Percentiles rank a stretch among this genome's conserved stretches.
phyloP scores from a whole-genome alignment of 2,888 invertebrate species.

The Nephrotoma guestfalica region DNA sequence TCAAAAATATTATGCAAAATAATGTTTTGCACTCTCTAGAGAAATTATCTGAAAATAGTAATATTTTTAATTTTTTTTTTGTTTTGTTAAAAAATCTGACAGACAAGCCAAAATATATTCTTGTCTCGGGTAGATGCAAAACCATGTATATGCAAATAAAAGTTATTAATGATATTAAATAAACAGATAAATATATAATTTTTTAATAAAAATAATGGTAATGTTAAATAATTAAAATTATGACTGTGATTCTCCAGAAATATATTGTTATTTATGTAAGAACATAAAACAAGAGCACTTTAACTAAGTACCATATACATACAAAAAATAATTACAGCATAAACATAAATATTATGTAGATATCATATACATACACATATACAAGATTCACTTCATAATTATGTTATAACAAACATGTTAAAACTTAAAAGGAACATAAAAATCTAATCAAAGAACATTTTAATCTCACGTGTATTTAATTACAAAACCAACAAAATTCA shows the following conservation, averaged over 20 bases:
- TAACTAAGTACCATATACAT: neutral
- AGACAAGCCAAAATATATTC: neutral
- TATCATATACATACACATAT: neutral
- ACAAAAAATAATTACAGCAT: neutral
- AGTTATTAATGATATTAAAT: neutral
- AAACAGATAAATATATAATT: neutral
- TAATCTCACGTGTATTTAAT: neutral
- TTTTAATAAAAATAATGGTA: neutral
- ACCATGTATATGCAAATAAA: neutral
- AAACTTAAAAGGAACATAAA: neutral
- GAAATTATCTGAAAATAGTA: neutral
- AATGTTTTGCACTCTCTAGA: neutral
- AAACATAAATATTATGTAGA: neutral
- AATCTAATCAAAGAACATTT: neutral
- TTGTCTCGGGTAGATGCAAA: neutral
- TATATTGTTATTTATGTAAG: neutral
- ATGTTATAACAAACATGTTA: neutral
- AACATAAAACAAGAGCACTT: neutral
- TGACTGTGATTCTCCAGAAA: neutral
- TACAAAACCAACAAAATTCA: neutral
- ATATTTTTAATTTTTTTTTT: neutral
- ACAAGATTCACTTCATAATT: neutral
- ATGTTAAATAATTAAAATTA: neutral
- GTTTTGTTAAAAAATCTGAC: neutral
- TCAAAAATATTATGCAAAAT: neutral